Evolutionary conservation across 2,888 invertebrate species (phyloP).

Genomic region (Rapana venosa): DNA sequence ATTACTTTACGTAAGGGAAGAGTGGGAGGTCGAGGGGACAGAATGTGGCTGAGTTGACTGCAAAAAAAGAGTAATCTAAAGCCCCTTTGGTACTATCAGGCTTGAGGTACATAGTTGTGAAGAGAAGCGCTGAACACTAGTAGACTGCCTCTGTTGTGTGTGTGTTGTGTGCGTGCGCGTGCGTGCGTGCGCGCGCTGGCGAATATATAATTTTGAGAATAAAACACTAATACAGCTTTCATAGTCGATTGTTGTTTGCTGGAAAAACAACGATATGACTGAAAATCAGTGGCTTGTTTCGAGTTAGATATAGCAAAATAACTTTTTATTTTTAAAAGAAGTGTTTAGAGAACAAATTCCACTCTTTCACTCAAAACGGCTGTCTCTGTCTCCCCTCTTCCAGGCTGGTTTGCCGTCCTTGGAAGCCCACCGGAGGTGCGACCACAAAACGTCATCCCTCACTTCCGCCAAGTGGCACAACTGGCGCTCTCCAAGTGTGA

Average conservation of each 20-base stretch:
- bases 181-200: background rate
- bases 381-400: background rate
- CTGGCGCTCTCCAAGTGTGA: conserved; percentile 61
- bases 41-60: no score
- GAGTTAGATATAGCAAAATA: background rate
- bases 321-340: background rate
- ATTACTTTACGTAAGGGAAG: no score
- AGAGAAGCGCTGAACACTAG: no score
- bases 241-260: no score
- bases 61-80: no score
- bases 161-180: background rate
- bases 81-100: no score
- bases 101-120: no score
- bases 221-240: no score
- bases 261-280: no score
- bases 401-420: conserved; percentile 70
- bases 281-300: background rate
- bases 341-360: background rate
- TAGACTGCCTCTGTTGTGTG: no score
- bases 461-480: conserved; percentile 60
- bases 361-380: background rate
- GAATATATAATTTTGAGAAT: no score
- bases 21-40: no score
- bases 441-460: conserved; percentile 59
- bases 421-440: conserved; percentile 53